Evolutionary conservation across 2,113 vertebrate genomes (phyloP).

Genomic region (Phoenicopterus ruber): DNA sequence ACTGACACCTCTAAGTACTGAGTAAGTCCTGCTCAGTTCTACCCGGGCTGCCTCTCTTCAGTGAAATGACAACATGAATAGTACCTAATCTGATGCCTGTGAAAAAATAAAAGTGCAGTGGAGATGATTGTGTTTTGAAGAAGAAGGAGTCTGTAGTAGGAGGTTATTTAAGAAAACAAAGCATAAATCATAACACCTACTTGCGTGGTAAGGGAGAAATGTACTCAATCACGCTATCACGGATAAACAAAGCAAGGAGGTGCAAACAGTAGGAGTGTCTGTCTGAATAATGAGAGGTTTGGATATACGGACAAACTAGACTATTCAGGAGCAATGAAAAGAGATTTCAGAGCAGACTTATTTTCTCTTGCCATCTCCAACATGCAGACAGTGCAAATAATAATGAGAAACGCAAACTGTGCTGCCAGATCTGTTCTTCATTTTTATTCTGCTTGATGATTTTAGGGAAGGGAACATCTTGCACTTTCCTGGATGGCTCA

Average conservation of each 20-base stretch:
- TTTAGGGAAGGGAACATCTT: background rate
- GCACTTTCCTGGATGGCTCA: background rate
- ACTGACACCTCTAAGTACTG: background rate
- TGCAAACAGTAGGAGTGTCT: background rate
- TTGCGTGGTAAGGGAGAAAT: background rate
- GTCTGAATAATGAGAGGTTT: background rate
- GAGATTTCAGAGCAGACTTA: background rate
- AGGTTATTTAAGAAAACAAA: constrained; percentile 31
- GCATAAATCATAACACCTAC: constrained; percentile 31
- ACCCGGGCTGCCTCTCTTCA: background rate
- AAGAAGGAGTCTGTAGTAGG: background rate
- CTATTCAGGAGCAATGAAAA: background rate
- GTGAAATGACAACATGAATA: accelerated
- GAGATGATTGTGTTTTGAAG: background rate
- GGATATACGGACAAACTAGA: background rate
- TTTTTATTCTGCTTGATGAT: background rate
- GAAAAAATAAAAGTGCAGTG: background rate
- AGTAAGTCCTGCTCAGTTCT: background rate
- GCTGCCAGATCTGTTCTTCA: background rate
- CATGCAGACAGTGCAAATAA: background rate
- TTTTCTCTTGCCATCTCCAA: background rate
- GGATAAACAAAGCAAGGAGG: constrained; percentile 12
- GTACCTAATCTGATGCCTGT: background rate
- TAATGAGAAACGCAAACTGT: background rate
- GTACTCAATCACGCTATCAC: background rate